These are phyloP conservation scores for Phalacrocorax pelagicus DNA, from an alignment of 2,113 vertebrate genomes.

Conservation along the genomic window DNA sequence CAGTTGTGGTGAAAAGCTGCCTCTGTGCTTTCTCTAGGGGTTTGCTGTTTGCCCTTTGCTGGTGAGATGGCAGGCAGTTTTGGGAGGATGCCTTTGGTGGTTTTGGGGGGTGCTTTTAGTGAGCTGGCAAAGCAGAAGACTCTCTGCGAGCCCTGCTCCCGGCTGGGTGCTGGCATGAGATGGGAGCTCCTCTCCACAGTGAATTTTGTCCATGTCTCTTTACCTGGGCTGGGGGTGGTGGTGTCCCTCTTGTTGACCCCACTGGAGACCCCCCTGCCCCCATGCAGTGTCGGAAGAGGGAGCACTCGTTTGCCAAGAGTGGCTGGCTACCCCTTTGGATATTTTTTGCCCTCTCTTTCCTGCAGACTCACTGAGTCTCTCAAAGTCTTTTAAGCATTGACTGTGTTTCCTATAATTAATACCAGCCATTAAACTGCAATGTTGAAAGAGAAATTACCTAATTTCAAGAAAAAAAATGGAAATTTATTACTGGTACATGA, in stretches of 20 bases:
- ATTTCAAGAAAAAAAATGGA: slow-evolving; percentile 69
- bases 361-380: slow-evolving; percentile 28
- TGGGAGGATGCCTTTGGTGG: background rate
- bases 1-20: background rate
- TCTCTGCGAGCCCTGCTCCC: background rate
- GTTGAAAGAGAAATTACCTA: slow-evolving; percentile 76
- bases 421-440: slow-evolving; percentile 69
- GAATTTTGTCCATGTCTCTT: background rate
- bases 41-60: background rate
- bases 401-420: slow-evolving; percentile 74
- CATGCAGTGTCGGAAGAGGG: fast-evolving
- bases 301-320: background rate
- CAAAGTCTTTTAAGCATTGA: slow-evolving; percentile 47
- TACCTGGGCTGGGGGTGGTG: background rate
- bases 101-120: background rate
- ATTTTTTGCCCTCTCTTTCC: background rate
- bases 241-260: background rate
- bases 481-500: slow-evolving; percentile 72
- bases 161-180: background rate
- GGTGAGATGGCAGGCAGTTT: background rate
- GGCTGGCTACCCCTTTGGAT: background rate
- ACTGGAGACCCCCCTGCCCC: no score
- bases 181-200: background rate
- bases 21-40: background rate
- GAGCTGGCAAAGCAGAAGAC: background rate